Evolutionary conservation across 2,797 vertebrate species (phyloP), one percentile per base, ranked within the genome.

Genomic region (Mycteria americana): DNA sequence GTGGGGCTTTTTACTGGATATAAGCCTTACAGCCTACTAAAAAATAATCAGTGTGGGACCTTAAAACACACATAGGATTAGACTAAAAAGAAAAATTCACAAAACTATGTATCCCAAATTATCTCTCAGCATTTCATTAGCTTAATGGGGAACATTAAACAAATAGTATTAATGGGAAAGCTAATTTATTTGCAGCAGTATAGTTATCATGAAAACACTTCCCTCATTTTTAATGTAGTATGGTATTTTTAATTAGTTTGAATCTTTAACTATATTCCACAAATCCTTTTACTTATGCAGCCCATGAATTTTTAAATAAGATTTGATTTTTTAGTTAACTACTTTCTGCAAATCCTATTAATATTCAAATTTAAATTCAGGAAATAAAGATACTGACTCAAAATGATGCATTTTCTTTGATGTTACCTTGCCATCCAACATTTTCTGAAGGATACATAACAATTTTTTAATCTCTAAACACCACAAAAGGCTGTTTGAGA

Each of bases 261-360:
- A 93, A 74, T 89, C 64, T 83, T 89, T 75, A 95, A 88, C 35
- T 86, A 16, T 53, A 80, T 88, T 95, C 33, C 78, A 89, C 35
- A 96, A 96, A 92, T 72, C 35, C n/a, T 95, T 93, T 93, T 80
- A 70, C 45, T 96, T 94, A 80, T 45, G 45, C 60, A 95, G 56
- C 27, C 88, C 75, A 92, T 96, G 63, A 97, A 93, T 97, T 95
- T 90, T 98, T 97, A 95, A 97, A 97, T 97, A 92, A 86, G 39
- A 85, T 97, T 95, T 93, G 75, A 86, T 94, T 94, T 96, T 96
- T 70, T 79, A n/a, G 84, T 94, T 88, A 91, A 86, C 18, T 23
- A 72, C 78, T 77, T 98, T 96, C 94, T 92, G 45, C 70, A 97
- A 92, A 96, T 79, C 33, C 23, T 88, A 72, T 94, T 89, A 95